Percentiles rank a stretch among this genome's conserved stretches.
Evolutionary conservation across 2,113 vertebrate genomes (phyloP).

Genomic region (Apistogramma diplotaenia): DNA sequence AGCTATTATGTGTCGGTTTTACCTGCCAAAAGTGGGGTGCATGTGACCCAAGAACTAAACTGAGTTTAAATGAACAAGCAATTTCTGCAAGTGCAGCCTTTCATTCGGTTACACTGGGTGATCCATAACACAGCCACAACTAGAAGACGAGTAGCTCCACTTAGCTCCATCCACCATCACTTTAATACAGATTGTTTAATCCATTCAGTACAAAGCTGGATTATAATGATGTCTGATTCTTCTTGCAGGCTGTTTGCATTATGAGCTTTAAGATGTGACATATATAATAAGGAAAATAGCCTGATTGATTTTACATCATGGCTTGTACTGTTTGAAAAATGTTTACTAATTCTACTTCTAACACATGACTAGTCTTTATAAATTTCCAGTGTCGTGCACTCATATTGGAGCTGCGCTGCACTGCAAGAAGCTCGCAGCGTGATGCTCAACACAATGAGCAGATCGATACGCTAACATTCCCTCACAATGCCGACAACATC

Average conservation of each 20-base stretch:
- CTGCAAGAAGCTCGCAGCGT: slow-evolving; percentile 12
- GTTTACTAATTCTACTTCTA: background rate
- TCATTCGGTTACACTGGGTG: background rate
- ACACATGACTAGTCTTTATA: slow-evolving; percentile 4
- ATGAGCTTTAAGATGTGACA: background rate
- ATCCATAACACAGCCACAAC: background rate
- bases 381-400: slow-evolving; percentile 14
- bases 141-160: background rate
- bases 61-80: background rate
- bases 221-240: background rate
- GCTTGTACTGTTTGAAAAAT: background rate
- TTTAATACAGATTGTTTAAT: background rate
- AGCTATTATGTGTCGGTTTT: background rate
- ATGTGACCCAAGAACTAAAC: background rate
- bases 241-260: background rate
- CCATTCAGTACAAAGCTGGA: background rate
- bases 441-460: slow-evolving; percentile 29
- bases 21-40: background rate
- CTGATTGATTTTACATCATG: no score
- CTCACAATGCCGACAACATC: slow-evolving; percentile 52
- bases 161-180: background rate
- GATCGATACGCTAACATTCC: slow-evolving; percentile 44
- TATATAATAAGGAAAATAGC: background rate
- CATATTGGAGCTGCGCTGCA: background rate
- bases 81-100: background rate